Percentiles rank a stretch among this genome's conserved stretches.
Conservation (phyloP, 2,888 invertebrate genomes). For the Mallateleia sp. region DNA sequence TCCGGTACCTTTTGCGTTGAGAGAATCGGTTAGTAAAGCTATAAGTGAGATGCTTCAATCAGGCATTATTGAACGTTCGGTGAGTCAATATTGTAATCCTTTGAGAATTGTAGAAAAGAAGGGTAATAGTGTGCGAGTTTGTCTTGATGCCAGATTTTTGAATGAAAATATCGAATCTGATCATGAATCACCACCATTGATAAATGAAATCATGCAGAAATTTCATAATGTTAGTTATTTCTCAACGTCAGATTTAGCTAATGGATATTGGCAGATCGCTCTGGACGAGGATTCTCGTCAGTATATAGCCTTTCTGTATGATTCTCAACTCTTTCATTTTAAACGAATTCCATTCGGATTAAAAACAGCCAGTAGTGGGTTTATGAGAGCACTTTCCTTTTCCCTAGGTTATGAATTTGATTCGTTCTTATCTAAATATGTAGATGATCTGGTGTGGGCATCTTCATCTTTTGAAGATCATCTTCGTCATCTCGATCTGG, state of each 20-base stretch:
- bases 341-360: background rate
- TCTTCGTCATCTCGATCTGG: background rate
- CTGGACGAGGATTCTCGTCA: background rate
- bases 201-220: conserved; percentile 70
- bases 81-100: too few relatives aligned
- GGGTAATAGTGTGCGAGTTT: conserved; percentile 78
- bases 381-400: conserved; percentile 62
- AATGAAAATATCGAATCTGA: conserved; percentile 83
- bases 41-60: too few relatives aligned
- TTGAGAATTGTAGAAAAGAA: too few relatives aligned
- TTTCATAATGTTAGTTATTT: conserved; percentile 70
- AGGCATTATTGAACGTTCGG: too few relatives aligned
- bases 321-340: background rate
- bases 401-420: conserved; percentile 79
- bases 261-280: conserved; percentile 76
- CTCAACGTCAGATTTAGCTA: conserved; percentile 74
- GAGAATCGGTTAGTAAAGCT: too few relatives aligned
- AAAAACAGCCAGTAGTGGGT: background rate
- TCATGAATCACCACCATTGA: conserved; percentile 77
- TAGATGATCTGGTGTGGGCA: conserved; percentile 49
- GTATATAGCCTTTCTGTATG: background rate
- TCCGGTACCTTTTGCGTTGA: too few relatives aligned
- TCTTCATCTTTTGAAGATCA: conserved; percentile 12
- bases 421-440: conserved; percentile 44
- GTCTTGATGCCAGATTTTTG: conserved; percentile 84